Evolutionary conservation across 2,888 invertebrate species (phyloP).

Genomic region (Parthenolecanium corni): DNA sequence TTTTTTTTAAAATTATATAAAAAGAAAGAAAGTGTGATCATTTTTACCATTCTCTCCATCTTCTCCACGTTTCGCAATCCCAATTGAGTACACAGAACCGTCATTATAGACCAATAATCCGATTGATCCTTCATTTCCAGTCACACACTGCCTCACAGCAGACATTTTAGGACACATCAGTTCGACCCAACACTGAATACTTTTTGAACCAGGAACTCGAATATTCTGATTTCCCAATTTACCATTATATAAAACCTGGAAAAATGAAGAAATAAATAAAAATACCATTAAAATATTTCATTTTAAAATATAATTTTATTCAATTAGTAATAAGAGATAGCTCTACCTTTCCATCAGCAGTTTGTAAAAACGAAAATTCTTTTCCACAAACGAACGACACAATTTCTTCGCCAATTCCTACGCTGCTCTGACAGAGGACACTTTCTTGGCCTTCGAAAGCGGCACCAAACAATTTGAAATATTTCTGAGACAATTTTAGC

Average conservation of each 20-base stretch:
- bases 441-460: conserved; percentile 59
- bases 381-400: conserved; percentile 69
- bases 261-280: conserved; percentile 29
- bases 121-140: conserved; percentile 89
- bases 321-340: background rate
- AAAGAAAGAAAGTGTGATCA: too few species aligned
- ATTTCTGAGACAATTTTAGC: conserved; percentile 64
- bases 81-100: conserved; percentile 73
- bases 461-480: conserved; percentile 62
- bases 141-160: conserved; percentile 38
- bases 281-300: too few species aligned
- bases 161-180: conserved; percentile 50
- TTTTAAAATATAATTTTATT: too few species aligned
- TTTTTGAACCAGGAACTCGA: conserved; percentile 5
- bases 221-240: conserved; percentile 41
- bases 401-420: conserved; percentile 65
- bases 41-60: conserved; percentile 68
- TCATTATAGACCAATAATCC: conserved; percentile 83
- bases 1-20: too few species aligned
- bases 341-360: conserved; percentile 67
- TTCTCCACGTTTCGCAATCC: conserved; percentile 82
- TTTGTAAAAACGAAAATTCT: conserved; percentile 76
- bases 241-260: conserved; percentile 69
- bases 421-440: conserved; percentile 40
- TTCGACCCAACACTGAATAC: conserved; percentile 40